A percentile compares a stretch with the other conserved stretches of the same genome.
Evolutionary conservation across 2,113 vertebrate genomes (phyloP).

Genomic region (Rhea pennata): DNA sequence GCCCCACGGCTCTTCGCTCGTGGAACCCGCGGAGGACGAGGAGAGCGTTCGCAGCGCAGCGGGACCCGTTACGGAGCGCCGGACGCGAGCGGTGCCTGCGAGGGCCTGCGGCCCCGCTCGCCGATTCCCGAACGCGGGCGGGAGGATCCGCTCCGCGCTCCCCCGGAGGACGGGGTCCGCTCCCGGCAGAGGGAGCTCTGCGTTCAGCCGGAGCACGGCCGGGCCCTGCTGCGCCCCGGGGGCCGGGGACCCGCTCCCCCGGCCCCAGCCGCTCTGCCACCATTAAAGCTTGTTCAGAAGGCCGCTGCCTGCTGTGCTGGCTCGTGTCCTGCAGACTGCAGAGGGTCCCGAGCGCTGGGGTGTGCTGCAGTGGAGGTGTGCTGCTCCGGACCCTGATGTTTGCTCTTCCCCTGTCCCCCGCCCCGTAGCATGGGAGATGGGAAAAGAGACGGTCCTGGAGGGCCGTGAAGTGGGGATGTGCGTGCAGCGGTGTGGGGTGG

Average conservation of each 20-base stretch:
- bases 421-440: background rate
- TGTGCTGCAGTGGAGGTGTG: background rate
- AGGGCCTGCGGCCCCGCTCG: too few species aligned
- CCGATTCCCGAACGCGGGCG: background rate
- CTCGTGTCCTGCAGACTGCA: accelerated
- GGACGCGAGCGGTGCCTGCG: too few species aligned
- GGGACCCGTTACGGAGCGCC: too few species aligned
- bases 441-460: accelerated
- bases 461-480: too few species aligned
- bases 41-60: accelerated
- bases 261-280: accelerated
- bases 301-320: background rate
- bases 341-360: background rate
- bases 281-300: background rate
- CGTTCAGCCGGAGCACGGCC: accelerated
- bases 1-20: too few species aligned
- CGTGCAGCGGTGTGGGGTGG: background rate
- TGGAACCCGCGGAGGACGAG: background rate
- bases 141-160: background rate
- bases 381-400: too few species aligned
- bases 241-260: accelerated
- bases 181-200: slow-evolving; percentile 47
- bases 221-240: background rate
- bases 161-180: too few species aligned
- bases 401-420: too few species aligned